These are phyloP conservation scores for Phlogophora meticulosa DNA, from an alignment of 2,888 invertebrate species.

Conservation along the genomic window DNA sequence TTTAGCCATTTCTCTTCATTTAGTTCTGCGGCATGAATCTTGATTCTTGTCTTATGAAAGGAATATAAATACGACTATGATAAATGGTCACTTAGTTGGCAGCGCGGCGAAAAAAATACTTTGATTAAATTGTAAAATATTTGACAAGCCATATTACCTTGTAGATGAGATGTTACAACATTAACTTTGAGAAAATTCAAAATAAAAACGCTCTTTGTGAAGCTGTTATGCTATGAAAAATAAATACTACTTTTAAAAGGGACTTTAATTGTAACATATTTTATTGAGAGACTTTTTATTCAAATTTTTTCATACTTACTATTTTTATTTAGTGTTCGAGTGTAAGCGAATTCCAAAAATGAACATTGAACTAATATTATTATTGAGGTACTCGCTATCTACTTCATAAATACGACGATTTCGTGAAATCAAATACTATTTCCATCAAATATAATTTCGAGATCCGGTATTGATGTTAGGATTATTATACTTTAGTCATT, in stretches of 20 bases:
- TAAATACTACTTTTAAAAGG: background rate
- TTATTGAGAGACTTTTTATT: background rate
- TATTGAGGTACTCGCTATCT: no score
- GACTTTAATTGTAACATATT: background rate
- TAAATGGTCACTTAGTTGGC: constrained; percentile 53
- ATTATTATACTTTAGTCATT: no score
- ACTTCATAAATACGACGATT: no score
- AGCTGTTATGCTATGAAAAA: constrained; percentile 2
- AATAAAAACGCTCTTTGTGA: constrained; percentile 8
- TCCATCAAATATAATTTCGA: no score
- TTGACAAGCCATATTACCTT: constrained; percentile 28
- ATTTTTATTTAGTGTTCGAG: no score
- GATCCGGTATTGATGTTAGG: no score
- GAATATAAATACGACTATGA: constrained; percentile 57
- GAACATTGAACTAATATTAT: no score
- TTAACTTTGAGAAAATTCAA: constrained; percentile 14
- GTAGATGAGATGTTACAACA: constrained; percentile 22
- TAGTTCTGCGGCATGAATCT: constrained; percentile 33
- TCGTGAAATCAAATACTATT: no score
- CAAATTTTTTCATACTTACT: no score
- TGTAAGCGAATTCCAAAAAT: no score
- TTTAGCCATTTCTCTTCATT: constrained; percentile 25
- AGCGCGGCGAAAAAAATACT: constrained; percentile 34
- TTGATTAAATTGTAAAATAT: constrained; percentile 52
- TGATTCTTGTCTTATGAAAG: constrained; percentile 35